These are phyloP conservation scores for Atlantisia rogersi DNA, from an alignment of 2,113 vertebrate species.

Conservation along the genomic window DNA sequence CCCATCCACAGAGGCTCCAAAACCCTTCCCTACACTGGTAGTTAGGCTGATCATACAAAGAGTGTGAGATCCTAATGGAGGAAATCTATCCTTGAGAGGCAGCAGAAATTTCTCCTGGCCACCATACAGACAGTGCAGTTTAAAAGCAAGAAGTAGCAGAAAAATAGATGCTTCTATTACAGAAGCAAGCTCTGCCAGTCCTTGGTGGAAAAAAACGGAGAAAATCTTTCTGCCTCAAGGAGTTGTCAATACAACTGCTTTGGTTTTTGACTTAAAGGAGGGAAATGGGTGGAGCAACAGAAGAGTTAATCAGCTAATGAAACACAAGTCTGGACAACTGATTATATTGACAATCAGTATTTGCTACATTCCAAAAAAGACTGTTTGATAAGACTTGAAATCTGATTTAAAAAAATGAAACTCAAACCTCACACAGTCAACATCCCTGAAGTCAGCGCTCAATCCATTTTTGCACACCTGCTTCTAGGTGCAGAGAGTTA, in stretches of 20 bases:
- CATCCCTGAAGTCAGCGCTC: background rate
- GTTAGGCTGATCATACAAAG: fast-evolving
- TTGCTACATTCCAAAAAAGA: background rate
- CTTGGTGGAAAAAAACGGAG: background rate
- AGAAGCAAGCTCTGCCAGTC: background rate
- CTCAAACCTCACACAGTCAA: background rate
- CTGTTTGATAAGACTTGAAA: background rate
- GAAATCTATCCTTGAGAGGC: background rate
- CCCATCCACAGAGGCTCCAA: background rate
- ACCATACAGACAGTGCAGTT: background rate
- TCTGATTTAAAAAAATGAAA: background rate
- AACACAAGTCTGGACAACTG: background rate
- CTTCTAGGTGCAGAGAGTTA: background rate
- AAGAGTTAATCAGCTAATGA: background rate
- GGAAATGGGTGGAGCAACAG: background rate
- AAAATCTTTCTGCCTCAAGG: background rate
- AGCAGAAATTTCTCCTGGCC: background rate
- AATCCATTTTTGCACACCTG: background rate
- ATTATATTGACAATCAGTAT: background rate
- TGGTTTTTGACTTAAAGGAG: background rate
- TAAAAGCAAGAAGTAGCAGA: background rate
- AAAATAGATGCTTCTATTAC: background rate
- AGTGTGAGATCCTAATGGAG: too few species aligned
- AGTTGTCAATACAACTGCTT: background rate
- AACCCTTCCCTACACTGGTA: background rate